Conservation (phyloP, 2,888 invertebrate genomes). For the Azorinus chamasolen region DNA sequence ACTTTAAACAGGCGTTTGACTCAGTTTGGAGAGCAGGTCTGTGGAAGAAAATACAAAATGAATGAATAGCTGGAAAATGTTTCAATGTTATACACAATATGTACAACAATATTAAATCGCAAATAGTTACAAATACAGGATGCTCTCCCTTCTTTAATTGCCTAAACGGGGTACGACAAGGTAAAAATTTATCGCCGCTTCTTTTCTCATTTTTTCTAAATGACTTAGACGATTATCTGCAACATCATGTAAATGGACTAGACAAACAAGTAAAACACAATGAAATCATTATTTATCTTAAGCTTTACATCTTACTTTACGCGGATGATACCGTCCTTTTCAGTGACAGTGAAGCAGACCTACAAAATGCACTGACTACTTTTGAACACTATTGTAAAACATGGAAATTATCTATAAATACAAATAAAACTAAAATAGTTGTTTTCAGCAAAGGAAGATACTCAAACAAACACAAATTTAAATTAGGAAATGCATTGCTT, state of each 20-base stretch:
- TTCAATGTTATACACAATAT: slow-evolving; percentile 32
- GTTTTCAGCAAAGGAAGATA: slow-evolving; percentile 16
- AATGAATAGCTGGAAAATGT: slow-evolving; percentile 28
- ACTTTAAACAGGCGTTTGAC: slow-evolving; percentile 32
- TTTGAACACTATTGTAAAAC: slow-evolving; percentile 39
- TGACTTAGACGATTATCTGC: slow-evolving; percentile 15
- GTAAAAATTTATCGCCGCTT: slow-evolving; percentile 29
- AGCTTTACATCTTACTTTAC: slow-evolving; percentile 29
- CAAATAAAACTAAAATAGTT: slow-evolving; percentile 36
- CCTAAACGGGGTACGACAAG: slow-evolving; percentile 28
- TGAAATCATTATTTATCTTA: slow-evolving; percentile 10
- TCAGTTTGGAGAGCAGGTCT: slow-evolving; percentile 33
- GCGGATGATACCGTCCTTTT: slow-evolving; percentile 54
- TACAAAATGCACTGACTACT: slow-evolving; percentile 27
- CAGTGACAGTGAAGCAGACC: slow-evolving; percentile 17
- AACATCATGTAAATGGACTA: not conserved
- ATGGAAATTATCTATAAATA: slow-evolving; percentile 44
- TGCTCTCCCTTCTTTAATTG: slow-evolving; percentile 7
- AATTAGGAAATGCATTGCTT: slow-evolving; percentile 2
- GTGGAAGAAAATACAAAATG: slow-evolving; percentile 21
- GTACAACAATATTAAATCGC: slow-evolving; percentile 38
- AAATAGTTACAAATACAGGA: slow-evolving; percentile 4
- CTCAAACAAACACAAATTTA: slow-evolving; percentile 11
- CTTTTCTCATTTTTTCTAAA: slow-evolving; percentile 34
- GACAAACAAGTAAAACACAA: slow-evolving; percentile 6